These are phyloP conservation scores for Sylvilagus bachmani DNA, from an alignment of 2,113 vertebrate species.

Conservation along the genomic window DNA sequence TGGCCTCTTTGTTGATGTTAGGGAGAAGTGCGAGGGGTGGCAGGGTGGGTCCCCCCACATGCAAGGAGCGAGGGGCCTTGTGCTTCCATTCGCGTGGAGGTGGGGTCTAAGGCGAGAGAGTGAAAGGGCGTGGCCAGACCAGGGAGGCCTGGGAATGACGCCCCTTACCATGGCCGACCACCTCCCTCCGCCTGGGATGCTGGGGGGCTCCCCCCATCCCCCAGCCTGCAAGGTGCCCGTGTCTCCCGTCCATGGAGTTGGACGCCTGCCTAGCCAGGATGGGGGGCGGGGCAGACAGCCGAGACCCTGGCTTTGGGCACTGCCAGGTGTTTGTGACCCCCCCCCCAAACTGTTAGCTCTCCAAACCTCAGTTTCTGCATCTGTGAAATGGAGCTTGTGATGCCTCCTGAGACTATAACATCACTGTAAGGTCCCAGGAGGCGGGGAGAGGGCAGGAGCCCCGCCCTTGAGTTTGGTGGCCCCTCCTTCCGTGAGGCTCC, in stretches of 20 bases:
- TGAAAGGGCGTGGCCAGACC: background rate
- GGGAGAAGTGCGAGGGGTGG: background rate
- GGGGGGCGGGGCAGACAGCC: background rate
- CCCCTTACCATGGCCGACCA: background rate
- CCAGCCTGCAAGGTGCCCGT: too few species aligned
- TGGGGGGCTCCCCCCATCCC: background rate
- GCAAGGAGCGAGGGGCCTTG: too few species aligned
- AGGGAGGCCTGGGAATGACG: background rate
- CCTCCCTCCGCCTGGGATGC: background rate
- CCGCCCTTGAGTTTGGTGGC: too few species aligned
- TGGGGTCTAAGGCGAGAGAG: background rate
- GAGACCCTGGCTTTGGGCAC: background rate
- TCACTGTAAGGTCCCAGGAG: rapidly evolving
- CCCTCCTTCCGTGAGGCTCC: background rate
- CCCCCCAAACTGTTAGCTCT: background rate
- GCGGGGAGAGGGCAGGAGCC: background rate
- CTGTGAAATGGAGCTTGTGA: background rate
- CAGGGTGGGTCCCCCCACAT: too few species aligned
- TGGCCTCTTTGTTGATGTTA: slow-evolving; percentile 70
- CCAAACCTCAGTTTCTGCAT: background rate
- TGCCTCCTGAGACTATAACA: background rate
- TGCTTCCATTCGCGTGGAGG: too few species aligned
- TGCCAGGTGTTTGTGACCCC: background rate
- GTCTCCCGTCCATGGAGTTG: background rate
- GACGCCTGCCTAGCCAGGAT: background rate